phyloP scores from a whole-genome alignment of 2,888 invertebrate species.

The Cancer borealis region DNA sequence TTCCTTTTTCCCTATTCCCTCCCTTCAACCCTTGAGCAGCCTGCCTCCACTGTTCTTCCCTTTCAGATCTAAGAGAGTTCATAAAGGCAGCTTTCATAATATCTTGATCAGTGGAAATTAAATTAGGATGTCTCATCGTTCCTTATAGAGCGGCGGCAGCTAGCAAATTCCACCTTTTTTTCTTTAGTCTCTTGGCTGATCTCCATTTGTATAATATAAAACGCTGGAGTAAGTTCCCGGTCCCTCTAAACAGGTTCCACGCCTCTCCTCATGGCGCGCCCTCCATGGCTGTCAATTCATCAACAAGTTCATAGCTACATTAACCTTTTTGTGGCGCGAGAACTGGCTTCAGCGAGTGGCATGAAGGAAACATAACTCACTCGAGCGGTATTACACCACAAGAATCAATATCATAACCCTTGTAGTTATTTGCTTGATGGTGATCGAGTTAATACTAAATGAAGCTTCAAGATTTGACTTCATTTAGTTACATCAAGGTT shows the following conservation, averaged over 20 bases:
- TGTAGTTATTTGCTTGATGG: neutral
- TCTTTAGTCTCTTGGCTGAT: neutral
- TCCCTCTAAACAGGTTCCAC: neutral
- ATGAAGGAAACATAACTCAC: neutral
- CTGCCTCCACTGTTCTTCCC: neutral
- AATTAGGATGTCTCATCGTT: neutral
- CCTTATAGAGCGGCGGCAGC: neutral
- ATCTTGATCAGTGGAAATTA: neutral
- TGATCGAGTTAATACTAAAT: neutral
- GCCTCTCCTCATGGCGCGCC: neutral
- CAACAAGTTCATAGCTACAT: slow-evolving; percentile 9
- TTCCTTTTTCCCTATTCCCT: neutral
- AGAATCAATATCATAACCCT: neutral
- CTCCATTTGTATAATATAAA: neutral
- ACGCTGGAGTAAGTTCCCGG: neutral
- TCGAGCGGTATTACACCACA: neutral
- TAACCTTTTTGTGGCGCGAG: slow-evolving; percentile 39
- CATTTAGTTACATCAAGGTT: neutral
- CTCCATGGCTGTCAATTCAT: neutral
- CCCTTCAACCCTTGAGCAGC: neutral
- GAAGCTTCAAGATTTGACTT: neutral
- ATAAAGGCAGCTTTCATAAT: slow-evolving; percentile 6
- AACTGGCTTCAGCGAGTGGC: neutral
- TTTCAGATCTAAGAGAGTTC: neutral
- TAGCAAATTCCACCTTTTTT: slow-evolving; percentile 14